Base-by-base conservation (phyloP, 2,888 invertebrate species). In the Drosophila imparisetae region DNA sequence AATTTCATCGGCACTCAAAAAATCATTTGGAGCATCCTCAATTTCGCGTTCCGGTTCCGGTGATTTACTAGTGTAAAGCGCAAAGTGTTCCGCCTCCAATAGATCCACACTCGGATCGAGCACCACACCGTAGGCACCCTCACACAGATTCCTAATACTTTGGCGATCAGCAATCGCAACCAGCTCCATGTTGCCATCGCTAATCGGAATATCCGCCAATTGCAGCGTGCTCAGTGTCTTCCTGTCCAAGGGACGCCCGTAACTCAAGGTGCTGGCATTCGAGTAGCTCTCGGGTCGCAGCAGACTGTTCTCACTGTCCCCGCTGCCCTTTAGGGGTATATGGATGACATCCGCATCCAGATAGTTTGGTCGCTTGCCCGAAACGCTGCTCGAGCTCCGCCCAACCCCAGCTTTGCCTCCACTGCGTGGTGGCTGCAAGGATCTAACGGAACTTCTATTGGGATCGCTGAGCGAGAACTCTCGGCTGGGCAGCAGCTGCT, bases 21-120 rank as follows among this genome's bases (percentile, higher is more conserved):
- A 95, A 91, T 95, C 95, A 52, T 95, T 95, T 59, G 94, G 96
- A 78, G 97, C 97, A 11, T 66, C 75, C 1, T 60, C 50, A 4
- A 36, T 95, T 0, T 96, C 97, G 7, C 97, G 97, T 45, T 72
- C 81, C 18, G 97, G 97, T 89, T 96, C 96, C 1, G 97, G 97
- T 6, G 97, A 96, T 89, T 97, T 95, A 63, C 96, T 96, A 86
- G 97, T 97, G 83, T 98, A 98, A 60, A 98, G 93, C 29, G 97
- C 97, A 92, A 97, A 97, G 90, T 97, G 96, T 90, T 98, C 97
- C 0, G 97, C 97, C 82, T 97, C 97, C 0, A 96, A 97, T 48
- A 97, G 92, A 82, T 97, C 97, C 49, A 96, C 93, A 59, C 95
- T 95, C 42, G 93, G 91, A 85, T 93, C 93, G 4, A 93, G 87